phyloP scores from a whole-genome alignment of 2,797 vertebrate species.

The Takifugu ocellatus region DNA sequence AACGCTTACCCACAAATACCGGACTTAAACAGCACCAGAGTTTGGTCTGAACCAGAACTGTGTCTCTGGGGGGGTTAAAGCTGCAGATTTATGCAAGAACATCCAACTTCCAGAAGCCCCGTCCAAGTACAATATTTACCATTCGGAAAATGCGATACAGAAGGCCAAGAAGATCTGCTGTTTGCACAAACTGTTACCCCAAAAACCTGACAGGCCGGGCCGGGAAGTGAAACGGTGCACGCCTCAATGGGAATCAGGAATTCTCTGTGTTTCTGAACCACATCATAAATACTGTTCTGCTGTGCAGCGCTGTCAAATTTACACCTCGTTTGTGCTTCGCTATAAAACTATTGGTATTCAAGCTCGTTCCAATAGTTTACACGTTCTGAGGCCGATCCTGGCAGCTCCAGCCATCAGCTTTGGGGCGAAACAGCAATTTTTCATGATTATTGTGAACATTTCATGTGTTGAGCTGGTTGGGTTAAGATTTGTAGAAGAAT shows the following conservation, averaged over 20 bases:
- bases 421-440: conserved; percentile 11
- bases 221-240: conserved; percentile 40
- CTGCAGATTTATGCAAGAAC: conserved; percentile 45
- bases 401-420: conserved; percentile 3
- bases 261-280: conserved; percentile 47
- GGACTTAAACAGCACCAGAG: conserved; percentile 40
- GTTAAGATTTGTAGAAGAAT: conserved; percentile 3
- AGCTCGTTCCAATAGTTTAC: conserved; percentile 26
- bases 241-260: conserved; percentile 55
- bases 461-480: conserved; percentile 8
- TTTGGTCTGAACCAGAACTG: conserved; percentile 46
- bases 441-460: conserved; percentile 21
- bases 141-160: conserved; percentile 39
- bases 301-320: conserved; percentile 44
- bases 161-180: conserved; percentile 53
- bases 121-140: conserved; percentile 69
- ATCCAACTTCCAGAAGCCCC: conserved; percentile 36
- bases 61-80: conserved; percentile 41
- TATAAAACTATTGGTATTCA: conserved; percentile 37
- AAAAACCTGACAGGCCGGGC: conserved; percentile 35
- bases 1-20: conserved; percentile 43
- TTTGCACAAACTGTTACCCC: conserved; percentile 44
- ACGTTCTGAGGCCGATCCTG: background rate
- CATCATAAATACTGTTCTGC: conserved; percentile 53
- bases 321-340: conserved; percentile 43